Conservation (phyloP, 2,888 invertebrate species). For the Chaetogeoica ovagalla region DNA sequence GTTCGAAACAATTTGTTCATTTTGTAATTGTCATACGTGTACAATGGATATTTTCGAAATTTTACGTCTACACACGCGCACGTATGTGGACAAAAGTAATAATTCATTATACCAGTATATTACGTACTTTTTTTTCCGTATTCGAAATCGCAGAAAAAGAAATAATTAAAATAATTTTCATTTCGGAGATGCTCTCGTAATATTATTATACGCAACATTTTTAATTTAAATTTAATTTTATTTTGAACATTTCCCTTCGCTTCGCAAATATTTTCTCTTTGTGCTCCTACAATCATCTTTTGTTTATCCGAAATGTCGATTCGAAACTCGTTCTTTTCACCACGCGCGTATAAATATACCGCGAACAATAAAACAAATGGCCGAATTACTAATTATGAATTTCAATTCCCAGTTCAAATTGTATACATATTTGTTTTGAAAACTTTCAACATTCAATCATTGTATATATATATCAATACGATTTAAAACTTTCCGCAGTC, state of each 20-base stretch:
- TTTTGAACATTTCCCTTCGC: neutral
- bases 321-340: slow-evolving; percentile 15
- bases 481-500: neutral
- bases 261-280: neutral
- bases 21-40: neutral
- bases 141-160: neutral
- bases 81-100: neutral
- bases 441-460: slow-evolving; percentile 8
- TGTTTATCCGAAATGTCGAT: slow-evolving; percentile 19
- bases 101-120: neutral
- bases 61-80: neutral
- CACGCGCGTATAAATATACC: neutral
- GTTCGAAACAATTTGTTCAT: neutral
- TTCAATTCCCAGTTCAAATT: slow-evolving; percentile 6
- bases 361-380: slow-evolving; percentile 7
- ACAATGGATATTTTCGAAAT: neutral
- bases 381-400: slow-evolving; percentile 23
- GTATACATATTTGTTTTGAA: neutral
- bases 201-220: slow-evolving; percentile 6
- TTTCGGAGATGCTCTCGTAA: neutral
- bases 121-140: neutral
- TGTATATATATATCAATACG: neutral
- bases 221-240: neutral
- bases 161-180: neutral
- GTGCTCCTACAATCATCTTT: slow-evolving; percentile 3